Evolutionary conservation across 1,140 invertebrate species (phyloP), one percentile per base, ranked within the genome.

Genomic region (Procambarus clarkii): DNA sequence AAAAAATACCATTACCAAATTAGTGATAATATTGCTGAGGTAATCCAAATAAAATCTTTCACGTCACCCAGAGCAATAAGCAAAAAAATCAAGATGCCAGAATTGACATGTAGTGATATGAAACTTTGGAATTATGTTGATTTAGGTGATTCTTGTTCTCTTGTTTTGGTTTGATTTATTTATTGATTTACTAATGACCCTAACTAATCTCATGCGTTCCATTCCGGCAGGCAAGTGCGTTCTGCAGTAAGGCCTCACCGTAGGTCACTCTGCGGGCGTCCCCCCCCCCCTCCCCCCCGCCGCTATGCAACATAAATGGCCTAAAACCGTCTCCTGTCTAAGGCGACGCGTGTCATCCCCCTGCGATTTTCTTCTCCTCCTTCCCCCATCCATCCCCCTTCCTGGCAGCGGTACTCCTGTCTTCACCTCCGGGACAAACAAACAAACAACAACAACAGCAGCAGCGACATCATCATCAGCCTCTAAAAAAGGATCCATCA

Each of bases 241-340:
- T 58, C 81, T 91, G 74, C 88, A 91, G 88, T 91, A 91, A 91
- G 58, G 85, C 69, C 50, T 50, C 81, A n/a, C 60, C 60, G 11
- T 69, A 60, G 88, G 69, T 46, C 58, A 58, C 88, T 21, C 60
- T 89, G 87, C 60, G 86, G 87, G 44, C 60, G 8, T 9, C 45
- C 87, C 60, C 79, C 87, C 87, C 79, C 87, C 88, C 34, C 34
- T 3, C 8, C 45, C 87, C 60, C 79, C 87, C 87, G 87, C 87
- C 88, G 88, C 88, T 91, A 91, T 91, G 88, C 88, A 91, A 91
- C 81, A 91, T 79, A 50, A 91, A 76, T 85, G 88, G 88, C 88
- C 88, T 91, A 91, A 60, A 89, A 60, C 46, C 79, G 87, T 81
- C 87, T 89, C 87, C 87, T 58, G 11, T 82, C 64, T 89, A 58